These are phyloP conservation scores for Drosophila takahashii DNA, from an alignment of 1,140 invertebrate genomes.

Conservation along the genomic window DNA sequence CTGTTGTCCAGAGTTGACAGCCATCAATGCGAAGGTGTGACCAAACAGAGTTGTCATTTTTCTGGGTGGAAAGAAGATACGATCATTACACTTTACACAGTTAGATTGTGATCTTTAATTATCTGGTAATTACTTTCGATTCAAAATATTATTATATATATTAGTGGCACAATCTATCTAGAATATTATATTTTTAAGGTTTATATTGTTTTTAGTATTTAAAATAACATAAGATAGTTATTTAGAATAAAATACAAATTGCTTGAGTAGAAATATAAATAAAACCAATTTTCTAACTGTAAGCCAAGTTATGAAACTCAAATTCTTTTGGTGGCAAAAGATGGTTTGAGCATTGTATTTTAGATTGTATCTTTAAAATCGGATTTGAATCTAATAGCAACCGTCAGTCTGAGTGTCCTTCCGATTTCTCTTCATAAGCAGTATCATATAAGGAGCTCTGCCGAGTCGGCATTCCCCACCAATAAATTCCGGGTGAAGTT, in stretches of 20 bases:
- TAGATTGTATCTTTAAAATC: conserved; percentile 4
- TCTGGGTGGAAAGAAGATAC: neutral
- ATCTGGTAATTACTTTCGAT: neutral
- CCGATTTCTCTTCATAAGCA: neutral
- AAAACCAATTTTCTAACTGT: neutral
- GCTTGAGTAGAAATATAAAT: neutral
- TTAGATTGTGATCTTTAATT: neutral
- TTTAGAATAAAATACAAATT: too few species aligned
- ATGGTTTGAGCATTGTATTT: neutral
- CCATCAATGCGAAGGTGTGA: conserved; percentile 32
- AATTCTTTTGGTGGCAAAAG: neutral
- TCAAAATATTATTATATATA: too few species aligned
- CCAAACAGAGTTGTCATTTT: conserved; percentile 8
- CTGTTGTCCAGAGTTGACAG: conserved; percentile 29
- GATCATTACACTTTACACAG: neutral
- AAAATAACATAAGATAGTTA: too few species aligned
- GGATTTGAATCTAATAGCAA: conserved; percentile 8
- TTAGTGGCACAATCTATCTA: too few species aligned
- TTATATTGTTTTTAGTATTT: too few species aligned
- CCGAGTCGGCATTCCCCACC: conserved; percentile 6
- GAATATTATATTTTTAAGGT: too few species aligned
- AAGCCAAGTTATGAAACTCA: neutral
- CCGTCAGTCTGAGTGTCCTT: neutral
- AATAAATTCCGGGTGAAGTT: conserved; percentile 15
- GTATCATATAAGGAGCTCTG: neutral